Conservation (phyloP, 1,140 invertebrate genomes). For the Trypoxylus dichotomus region DNA sequence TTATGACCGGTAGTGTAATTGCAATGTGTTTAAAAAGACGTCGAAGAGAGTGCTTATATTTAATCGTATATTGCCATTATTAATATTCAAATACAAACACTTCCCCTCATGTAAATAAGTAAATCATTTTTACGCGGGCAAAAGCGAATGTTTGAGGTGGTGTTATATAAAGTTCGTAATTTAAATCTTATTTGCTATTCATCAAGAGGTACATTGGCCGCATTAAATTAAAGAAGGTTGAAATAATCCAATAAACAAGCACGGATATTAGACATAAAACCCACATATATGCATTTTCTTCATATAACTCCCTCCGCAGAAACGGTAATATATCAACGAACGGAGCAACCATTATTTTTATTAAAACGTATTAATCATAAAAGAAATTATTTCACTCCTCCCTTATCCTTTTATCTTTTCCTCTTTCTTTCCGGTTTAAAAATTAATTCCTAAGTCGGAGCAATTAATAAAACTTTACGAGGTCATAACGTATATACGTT, state of each 20-base stretch:
- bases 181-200: neutral
- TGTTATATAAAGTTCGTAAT: neutral
- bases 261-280: neutral
- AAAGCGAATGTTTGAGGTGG: neutral
- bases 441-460: constrained; percentile 17
- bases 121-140: no score
- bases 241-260: neutral
- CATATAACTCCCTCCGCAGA: no score
- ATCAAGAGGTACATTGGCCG: neutral
- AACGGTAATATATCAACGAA: no score
- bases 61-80: no score
- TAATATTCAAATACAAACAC: no score
- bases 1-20: no score
- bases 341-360: neutral
- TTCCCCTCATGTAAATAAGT: no score
- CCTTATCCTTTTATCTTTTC: neutral
- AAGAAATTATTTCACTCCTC: neutral
- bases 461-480: constrained; percentile 21
- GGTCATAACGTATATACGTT: constrained; percentile 7
- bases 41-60: no score
- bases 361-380: constrained; percentile 9
- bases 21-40: no score
- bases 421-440: neutral
- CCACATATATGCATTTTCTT: neutral
- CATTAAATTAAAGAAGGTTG: neutral